Base-by-base conservation (phyloP, 1,140 invertebrate species). In the Leptonema lineaticorne region DNA sequence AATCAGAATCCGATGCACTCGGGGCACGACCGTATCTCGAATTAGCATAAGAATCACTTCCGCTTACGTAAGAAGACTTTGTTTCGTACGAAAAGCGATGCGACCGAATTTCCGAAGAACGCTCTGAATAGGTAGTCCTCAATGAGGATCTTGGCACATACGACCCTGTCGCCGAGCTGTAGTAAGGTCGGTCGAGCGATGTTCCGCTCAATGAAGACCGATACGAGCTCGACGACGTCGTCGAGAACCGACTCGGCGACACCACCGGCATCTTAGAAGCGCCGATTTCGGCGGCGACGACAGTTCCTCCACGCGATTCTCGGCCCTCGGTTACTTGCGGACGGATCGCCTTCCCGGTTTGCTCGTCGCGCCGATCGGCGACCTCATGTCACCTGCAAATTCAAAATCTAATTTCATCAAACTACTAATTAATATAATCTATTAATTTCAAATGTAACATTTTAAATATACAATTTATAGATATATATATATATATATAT, bases 181-280 rank as follows among this genome's bases (percentile, higher is more conserved):
- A 84, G 75, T 82, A 85, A 0, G 83, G 82, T 70, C 83, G 81
- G 65, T 85, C 83, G 4, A 84, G 73, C 50, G 78, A 79, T 1
- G 77, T 75, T 0, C 83, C 77, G 0, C 82, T 80, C 46, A 81
- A 73, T 0, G 81, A 79, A 0, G 83, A 83, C 28, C 85, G 74
- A 69, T 83, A 85, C 0, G 84, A 83, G 0, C 83, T 82, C 2
- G 81, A 76, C 0, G 79, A 77, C 4, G 79, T 74, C 2, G 76
- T 75, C 41, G 75, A 78, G 66, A 77, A 82, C 5, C 84, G 74
- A 29, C 83, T 82, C 11, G 84, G 84, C 24, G 84, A 85, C n/a
- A 85, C 77, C 14, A 85, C 84, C 63, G 85, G 84, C 85, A 86
- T 86, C 73, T 75, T 84, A n/a, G n/a, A n/a, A n/a, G n/a, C 75